A percentile compares a stretch with the other conserved stretches of the same genome.
phyloP scores from a whole-genome alignment of 2,113 vertebrate species.

The Meles meles region DNA sequence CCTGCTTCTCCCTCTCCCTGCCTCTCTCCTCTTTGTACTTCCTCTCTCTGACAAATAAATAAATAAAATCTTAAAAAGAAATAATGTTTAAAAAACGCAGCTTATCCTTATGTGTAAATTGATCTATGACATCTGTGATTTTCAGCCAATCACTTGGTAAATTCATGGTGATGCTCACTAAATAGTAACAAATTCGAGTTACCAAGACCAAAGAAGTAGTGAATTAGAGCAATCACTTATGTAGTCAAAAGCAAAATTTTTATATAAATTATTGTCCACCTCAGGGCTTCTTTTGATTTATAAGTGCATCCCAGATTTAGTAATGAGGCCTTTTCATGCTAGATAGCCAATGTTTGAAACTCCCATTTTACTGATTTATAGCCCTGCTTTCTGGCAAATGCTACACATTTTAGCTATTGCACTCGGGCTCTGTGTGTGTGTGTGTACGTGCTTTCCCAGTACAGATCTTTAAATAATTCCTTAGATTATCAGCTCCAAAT shows the following conservation, averaged over 20 bases:
- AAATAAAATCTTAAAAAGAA: too few relatives aligned
- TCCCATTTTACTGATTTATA: neutral
- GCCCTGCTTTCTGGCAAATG: neutral
- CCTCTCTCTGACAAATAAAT: too few relatives aligned
- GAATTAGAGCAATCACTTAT: neutral
- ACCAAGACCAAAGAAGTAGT: neutral
- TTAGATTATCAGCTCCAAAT: neutral
- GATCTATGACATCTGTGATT: neutral
- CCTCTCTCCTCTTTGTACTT: too few relatives aligned
- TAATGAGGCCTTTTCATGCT: neutral
- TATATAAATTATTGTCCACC: neutral
- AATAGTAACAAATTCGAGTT: neutral
- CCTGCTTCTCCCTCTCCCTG: too few relatives aligned
- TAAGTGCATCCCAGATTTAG: neutral
- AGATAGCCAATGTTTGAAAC: neutral
- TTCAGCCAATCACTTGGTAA: neutral
- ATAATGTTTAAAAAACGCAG: neutral
- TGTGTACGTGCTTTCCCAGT: neutral
- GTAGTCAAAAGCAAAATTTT: neutral
- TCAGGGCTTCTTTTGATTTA: neutral
- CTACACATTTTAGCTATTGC: neutral
- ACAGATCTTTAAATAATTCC: neutral
- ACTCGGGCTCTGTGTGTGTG: neutral
- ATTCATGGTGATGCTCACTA: neutral
- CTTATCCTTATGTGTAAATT: neutral